Conservation (phyloP, 2,113 vertebrate genomes). For the Caranx ignobilis region DNA sequence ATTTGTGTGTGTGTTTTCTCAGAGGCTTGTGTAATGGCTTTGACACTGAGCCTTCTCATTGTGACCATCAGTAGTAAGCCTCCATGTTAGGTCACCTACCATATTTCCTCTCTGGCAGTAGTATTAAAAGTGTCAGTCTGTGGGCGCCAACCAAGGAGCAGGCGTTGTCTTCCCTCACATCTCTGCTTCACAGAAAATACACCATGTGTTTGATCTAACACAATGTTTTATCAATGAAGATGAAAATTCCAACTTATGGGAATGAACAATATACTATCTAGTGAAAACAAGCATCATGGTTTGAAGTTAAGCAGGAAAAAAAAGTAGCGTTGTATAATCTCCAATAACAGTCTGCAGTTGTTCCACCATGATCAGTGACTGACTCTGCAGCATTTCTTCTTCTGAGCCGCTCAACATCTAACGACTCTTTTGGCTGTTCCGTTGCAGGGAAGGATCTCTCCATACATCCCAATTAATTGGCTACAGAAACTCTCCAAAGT, state of each 20-base stretch:
- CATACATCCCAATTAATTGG: constrained; percentile 45
- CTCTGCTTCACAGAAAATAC: constrained; percentile 37
- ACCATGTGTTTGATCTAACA: not conserved
- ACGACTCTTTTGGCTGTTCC: constrained; percentile 51
- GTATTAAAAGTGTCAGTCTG: constrained; percentile 59
- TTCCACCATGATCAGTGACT: constrained; percentile 39
- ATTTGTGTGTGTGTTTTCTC: constrained; percentile 65
- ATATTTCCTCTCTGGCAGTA: constrained; percentile 47
- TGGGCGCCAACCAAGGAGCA: not conserved
- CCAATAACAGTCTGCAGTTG: constrained; percentile 34
- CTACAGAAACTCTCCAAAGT: constrained; percentile 19
- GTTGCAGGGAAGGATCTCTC: constrained; percentile 21
- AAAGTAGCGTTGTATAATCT: constrained; percentile 30
- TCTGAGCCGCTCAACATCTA: constrained; percentile 47
- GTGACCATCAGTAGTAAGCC: constrained; percentile 68
- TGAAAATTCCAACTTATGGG: not conserved
- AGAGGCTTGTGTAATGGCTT: constrained; percentile 69
- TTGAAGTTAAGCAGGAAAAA: constrained; percentile 19
- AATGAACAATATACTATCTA: constrained; percentile 17
- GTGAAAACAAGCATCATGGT: constrained; percentile 12
- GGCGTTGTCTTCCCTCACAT: constrained; percentile 1
- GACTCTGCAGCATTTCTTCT: constrained; percentile 29
- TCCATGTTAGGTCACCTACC: constrained; percentile 64
- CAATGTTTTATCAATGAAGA: constrained; percentile 28
- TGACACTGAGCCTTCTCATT: constrained; percentile 75